Percentiles rank a stretch among this genome's conserved stretches.
Conservation (phyloP, 2,888 invertebrate genomes). For the Tiliacea aurago region DNA sequence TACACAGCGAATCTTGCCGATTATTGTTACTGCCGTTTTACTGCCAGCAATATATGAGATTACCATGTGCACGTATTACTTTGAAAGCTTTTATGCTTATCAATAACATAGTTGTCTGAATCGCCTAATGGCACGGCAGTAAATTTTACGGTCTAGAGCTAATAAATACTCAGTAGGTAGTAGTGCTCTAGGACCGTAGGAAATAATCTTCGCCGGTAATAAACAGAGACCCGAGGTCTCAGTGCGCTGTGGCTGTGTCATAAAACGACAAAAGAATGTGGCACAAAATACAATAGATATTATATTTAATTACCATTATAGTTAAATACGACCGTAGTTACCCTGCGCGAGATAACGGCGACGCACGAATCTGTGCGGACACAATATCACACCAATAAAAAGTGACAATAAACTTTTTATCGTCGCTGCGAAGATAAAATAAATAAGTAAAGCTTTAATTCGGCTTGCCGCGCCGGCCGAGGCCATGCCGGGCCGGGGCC, state of each 20-base stretch:
- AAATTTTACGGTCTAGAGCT: constrained; percentile 33
- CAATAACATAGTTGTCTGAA: constrained; percentile 58
- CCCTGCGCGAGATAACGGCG: constrained; percentile 60
- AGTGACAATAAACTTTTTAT: constrained; percentile 85
- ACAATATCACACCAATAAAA: constrained; percentile 82
- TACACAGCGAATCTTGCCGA: constrained; percentile 70
- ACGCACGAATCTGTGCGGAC: constrained; percentile 71
- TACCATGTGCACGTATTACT: constrained; percentile 61
- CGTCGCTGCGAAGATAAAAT: constrained; percentile 81
- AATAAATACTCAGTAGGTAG: constrained; percentile 50
- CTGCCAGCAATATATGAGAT: constrained; percentile 51
- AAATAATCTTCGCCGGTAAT: constrained; percentile 49
- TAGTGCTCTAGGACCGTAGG: too few species aligned
- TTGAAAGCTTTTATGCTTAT: constrained; percentile 67
- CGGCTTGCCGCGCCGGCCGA: constrained; percentile 62
- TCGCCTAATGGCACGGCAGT: constrained; percentile 50
- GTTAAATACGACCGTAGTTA: constrained; percentile 36
- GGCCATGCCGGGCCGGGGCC: constrained; percentile 10
- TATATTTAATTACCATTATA: constrained; percentile 56
- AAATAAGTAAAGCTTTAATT: constrained; percentile 78
- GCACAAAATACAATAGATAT: constrained; percentile 47
- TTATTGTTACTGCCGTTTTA: constrained; percentile 64
- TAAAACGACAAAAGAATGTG: constrained; percentile 48
- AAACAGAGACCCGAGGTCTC: constrained; percentile 34
- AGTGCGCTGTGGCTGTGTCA: constrained; percentile 27